These are phyloP conservation scores for Epizoanthus scotinus DNA, from an alignment of 92 coral and sea anemone genomes.

Conservation along the genomic window DNA sequence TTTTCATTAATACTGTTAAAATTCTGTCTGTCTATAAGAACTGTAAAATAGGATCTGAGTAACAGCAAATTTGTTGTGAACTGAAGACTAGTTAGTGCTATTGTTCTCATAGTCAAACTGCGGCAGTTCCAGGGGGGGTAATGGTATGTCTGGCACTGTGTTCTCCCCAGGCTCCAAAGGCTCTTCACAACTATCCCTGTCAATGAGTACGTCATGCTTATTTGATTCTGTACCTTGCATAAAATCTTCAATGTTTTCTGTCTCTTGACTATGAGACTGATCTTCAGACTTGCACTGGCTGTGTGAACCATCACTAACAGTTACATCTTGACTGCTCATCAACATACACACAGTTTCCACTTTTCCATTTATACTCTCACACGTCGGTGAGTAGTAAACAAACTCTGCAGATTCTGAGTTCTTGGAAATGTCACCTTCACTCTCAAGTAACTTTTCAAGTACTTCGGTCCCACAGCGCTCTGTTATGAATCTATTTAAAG, in stretches of 20 bases:
- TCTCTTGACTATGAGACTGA: neutral
- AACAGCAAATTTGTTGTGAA: too few species aligned
- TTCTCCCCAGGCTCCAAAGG: neutral
- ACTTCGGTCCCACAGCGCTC: slow-evolving; percentile 63
- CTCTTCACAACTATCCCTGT: neutral
- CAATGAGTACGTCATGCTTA: neutral
- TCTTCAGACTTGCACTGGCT: slow-evolving; percentile 24
- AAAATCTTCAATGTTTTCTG: slow-evolving; percentile 30
- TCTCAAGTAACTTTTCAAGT: slow-evolving; percentile 46
- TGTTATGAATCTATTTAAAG: slow-evolving; percentile 61
- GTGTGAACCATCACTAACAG: neutral
- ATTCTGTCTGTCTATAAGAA: too few species aligned
- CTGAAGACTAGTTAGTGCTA: too few species aligned
- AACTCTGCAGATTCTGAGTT: slow-evolving; percentile 6
- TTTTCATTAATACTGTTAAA: too few species aligned
- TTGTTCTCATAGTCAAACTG: too few species aligned
- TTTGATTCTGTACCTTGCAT: slow-evolving; percentile 18
- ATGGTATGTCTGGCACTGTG: slow-evolving; percentile 25
- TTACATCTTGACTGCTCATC: neutral
- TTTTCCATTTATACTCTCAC: neutral
- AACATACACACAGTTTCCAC: neutral
- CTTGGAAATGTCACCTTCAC: neutral
- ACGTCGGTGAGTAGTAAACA: neutral
- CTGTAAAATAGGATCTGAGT: too few species aligned
- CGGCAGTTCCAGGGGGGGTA: too few species aligned